Conservation (phyloP, 2,797 vertebrate genomes). For the Valencia hispanica region DNA sequence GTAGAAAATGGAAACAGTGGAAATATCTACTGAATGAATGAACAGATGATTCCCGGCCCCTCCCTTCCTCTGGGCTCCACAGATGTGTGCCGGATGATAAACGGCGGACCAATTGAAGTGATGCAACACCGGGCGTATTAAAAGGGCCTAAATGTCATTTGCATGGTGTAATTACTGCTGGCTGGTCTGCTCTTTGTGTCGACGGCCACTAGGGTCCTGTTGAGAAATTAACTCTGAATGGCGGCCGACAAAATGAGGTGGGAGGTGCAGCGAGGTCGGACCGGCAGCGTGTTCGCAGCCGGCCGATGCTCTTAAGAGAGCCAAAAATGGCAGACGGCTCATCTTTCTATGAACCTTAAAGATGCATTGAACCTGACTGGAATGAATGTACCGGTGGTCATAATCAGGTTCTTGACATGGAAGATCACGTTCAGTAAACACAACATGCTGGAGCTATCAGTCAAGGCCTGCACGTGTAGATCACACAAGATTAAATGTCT, state of each 20-base stretch:
- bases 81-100: slow-evolving; percentile 91
- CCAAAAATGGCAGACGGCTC: slow-evolving; percentile 1
- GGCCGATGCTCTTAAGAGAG: slow-evolving; percentile 23
- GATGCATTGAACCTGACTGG: slow-evolving; percentile 2
- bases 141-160: slow-evolving; percentile 88
- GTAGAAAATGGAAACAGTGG: slow-evolving; percentile 38
- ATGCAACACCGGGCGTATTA: slow-evolving; percentile 86
- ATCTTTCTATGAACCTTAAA: background rate
- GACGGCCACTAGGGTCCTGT: slow-evolving; percentile 84
- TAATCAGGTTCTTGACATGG: slow-evolving; percentile 66
- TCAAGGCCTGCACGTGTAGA: slow-evolving; percentile 65
- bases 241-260: slow-evolving; percentile 78
- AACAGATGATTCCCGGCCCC: slow-evolving; percentile 42
- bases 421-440: slow-evolving; percentile 64
- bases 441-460: slow-evolving; percentile 57
- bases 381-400: slow-evolving; percentile 38
- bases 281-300: slow-evolving; percentile 60
- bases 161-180: slow-evolving; percentile 93
- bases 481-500: slow-evolving; percentile 70
- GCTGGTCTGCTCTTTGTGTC: slow-evolving; percentile 86
- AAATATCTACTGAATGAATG: slow-evolving; percentile 59
- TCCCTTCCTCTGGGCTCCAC: slow-evolving; percentile 70
- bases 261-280: slow-evolving; percentile 82
- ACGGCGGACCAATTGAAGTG: slow-evolving; percentile 88
- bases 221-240: slow-evolving; percentile 80